A percentile compares a stretch with the other conserved stretches of the same genome.
Conservation (phyloP, 92 coral and sea anemone species). For the Heliopora coerulea region DNA sequence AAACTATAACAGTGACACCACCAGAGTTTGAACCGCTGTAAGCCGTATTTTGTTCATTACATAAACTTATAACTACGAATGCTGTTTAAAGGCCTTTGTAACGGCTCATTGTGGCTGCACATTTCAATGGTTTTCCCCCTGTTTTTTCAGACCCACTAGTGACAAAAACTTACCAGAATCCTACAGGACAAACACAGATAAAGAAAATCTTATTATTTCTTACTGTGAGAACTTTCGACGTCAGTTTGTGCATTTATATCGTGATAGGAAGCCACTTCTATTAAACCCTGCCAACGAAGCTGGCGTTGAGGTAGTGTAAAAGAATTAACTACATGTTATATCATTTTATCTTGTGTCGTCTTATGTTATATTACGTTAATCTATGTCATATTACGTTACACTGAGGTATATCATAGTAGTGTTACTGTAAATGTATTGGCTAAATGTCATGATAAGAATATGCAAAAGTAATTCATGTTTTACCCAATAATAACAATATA, state of each 20-base stretch:
- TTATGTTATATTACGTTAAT: too few relatives aligned
- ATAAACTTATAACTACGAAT: too few relatives aligned
- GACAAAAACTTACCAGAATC: conserved; percentile 51
- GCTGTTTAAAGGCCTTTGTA: background rate
- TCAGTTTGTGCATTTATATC: conserved; percentile 96
- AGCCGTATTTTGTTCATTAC: background rate
- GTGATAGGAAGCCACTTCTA: conserved; percentile 88
- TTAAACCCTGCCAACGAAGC: conserved; percentile 82
- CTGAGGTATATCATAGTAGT: too few relatives aligned
- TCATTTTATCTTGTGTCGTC: too few relatives aligned
- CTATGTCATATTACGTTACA: too few relatives aligned
- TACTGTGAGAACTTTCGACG: conserved; percentile 97
- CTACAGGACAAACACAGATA: conserved; percentile 73
- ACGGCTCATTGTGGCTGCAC: background rate
- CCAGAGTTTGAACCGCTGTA: conserved; percentile 30
- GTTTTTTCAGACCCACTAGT: background rate
- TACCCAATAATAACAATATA: background rate
- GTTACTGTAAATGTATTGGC: too few relatives aligned
- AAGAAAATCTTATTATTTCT: conserved; percentile 84
- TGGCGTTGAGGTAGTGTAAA: conserved; percentile 72
- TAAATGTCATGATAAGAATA: too few relatives aligned
- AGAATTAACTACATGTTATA: background rate
- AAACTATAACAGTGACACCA: conserved; percentile 17
- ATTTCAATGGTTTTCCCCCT: background rate
- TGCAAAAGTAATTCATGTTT: too few relatives aligned